Conservation (phyloP, 2,113 vertebrate genomes). For the Riparia riparia region DNA sequence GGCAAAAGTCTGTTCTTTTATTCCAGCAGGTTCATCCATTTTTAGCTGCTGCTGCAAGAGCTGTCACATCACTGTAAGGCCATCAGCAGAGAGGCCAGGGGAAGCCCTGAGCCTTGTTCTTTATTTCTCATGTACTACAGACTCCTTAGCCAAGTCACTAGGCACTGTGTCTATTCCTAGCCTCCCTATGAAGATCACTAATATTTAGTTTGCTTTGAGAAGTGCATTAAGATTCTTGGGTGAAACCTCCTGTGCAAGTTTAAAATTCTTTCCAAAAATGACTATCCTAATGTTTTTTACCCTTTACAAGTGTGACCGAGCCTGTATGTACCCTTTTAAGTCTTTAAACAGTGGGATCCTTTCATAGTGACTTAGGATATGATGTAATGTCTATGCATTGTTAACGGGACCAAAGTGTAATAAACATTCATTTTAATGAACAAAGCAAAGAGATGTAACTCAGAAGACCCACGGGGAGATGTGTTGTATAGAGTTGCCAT, state of each 20-base stretch:
- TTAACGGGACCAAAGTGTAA: slow-evolving; percentile 47
- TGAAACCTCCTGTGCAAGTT: not conserved
- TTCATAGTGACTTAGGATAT: slow-evolving; percentile 67
- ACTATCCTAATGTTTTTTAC: not conserved
- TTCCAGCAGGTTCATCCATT: slow-evolving; percentile 43
- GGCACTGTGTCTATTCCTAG: not conserved
- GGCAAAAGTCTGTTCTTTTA: slow-evolving; percentile 24
- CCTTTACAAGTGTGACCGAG: not conserved
- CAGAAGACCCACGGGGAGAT: slow-evolving; percentile 42
- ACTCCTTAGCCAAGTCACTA: not conserved
- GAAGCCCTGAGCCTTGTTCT: not conserved
- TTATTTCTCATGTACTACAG: not conserved
- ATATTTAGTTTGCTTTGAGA: not conserved
- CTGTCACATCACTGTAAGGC: not conserved
- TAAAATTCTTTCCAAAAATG: not conserved
- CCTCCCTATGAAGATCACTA: not conserved
- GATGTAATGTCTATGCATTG: slow-evolving; percentile 66
- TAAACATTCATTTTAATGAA: slow-evolving; percentile 63
- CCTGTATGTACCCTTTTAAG: slow-evolving; percentile 28
- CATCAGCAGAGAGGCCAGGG: not conserved
- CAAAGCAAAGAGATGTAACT: slow-evolving; percentile 65
- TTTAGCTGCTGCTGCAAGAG: not conserved
- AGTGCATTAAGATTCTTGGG: not conserved
- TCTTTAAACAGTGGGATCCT: slow-evolving; percentile 34
- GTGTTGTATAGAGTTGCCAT: slow-evolving; percentile 40